Evolutionary conservation across 2,888 invertebrate species (phyloP), one percentile per base, ranked within the genome.

Genomic region (Zaprionus obscuricornis): DNA sequence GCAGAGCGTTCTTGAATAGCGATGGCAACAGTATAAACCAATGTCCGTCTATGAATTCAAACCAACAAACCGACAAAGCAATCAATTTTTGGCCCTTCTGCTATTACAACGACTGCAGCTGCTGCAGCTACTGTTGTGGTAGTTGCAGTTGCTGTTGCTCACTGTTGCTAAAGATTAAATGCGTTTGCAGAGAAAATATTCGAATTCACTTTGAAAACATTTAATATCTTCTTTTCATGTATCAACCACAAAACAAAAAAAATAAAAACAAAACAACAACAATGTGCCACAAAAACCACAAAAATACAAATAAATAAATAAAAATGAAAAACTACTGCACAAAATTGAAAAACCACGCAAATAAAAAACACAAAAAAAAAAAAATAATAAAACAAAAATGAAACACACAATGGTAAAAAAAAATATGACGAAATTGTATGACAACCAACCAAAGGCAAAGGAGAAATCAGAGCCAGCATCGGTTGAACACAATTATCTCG

Each of bases 401-500:
- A n/a, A n/a, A n/a, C n/a, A n/a, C n/a, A n/a, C n/a, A n/a, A n/a
- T n/a, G n/a, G n/a, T n/a, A n/a, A n/a, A 31, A 10, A 34, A 22
- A 52, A 52, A 33, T 22, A 13, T 7, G 31, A 42, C 34, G 27
- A 29, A 47, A 55, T 13, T 40, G 10, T 46, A 65, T 27, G 31
- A 63, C 47, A 57, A 29, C 24, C 13, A 40, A 34, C 17, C 24
- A 8, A 50, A 88, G 88, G 76, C 79, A 66, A 88, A 86, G 59
- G 85, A 88, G 72, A 89, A 88, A 87, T 82, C 85, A 45, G 87
- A 87, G 75, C 86, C 89, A 57, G 75, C 88, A 78, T 88, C 90
- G 54, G 84, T 89, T 68, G 90, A 90, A 72, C 88, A 90, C 81
- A 90, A 90, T 88, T 87, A 89, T 85, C 88, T 90, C 66, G 90